Evolutionary conservation across 2,888 invertebrate genomes (phyloP), one percentile per base, ranked within the genome.

Genomic region (Eupithecia vulgata): DNA sequence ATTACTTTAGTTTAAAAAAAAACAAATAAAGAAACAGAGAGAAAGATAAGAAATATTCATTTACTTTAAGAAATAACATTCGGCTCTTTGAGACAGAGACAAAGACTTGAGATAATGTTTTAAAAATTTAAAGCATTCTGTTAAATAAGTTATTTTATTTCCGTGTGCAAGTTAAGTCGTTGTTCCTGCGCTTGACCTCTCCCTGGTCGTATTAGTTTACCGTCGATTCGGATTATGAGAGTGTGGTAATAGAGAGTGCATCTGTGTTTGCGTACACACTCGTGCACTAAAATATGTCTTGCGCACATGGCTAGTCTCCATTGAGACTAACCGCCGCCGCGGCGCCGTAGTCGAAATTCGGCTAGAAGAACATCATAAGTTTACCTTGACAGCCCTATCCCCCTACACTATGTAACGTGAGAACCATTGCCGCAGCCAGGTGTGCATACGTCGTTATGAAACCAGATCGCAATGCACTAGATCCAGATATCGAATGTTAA

Each of bases 391-490:
- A 78, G 37, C 78, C 76, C 75, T 76, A 72, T 5, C 30, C 4
- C 35, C 37, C 68, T 67, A 72, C 70, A 72, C 67, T 52, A 52
- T 72, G 77, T 76, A 78, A 77, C 70, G 69, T 61, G 72, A 77
- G 75, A 76, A 76, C 67, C 66, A 71, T 79, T 79, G 73, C 79
- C 64, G 48, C 76, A 76, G 52, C 65, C 69, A 75, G 73, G 76
- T 78, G 78, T 75, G 74, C 75, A 79, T 73, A 76, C 67, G 71
- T 76, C 76, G 75, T 79, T 78, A 79, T 69, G 79, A 78, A 79
- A 76, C 74, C 66, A 52, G 57, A 78, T 70, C 71, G 68, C 45
- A 35, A 30, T 40, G 70, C 62, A 71, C 75, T 71, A 61, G 70
- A 77, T 73, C 73, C 40, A 76, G 74, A 74, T 76, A 79, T 76